Evolutionary conservation across 1,140 invertebrate genomes (phyloP).

Genomic region (Drosophila paulistorum): DNA sequence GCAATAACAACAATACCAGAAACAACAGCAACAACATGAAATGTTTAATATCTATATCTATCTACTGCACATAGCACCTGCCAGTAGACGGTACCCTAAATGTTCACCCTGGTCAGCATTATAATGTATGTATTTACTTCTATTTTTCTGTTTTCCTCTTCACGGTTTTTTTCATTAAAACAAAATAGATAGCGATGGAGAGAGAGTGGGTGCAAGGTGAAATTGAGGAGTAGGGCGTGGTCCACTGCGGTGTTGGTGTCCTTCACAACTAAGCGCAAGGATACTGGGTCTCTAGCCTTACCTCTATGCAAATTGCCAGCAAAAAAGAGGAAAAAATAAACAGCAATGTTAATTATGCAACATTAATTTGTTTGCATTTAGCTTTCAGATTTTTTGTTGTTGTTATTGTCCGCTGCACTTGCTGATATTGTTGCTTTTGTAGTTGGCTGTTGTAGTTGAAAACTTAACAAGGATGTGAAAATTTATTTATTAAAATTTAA

Average conservation of each 20-base stretch:
- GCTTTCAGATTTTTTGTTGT: constrained; percentile 30
- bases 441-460: constrained; percentile 34
- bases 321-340: constrained; percentile 45
- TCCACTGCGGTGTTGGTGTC: constrained; percentile 66
- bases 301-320: constrained; percentile 60
- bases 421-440: constrained; percentile 20
- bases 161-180: constrained; percentile 62
- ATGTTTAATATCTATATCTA: constrained; percentile 65
- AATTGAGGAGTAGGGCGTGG: neutral
- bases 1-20: no score
- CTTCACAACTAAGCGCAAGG: constrained; percentile 47
- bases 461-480: constrained; percentile 80
- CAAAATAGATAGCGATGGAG: constrained; percentile 31
- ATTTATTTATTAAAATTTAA: constrained; percentile 82
- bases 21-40: constrained; percentile 8
- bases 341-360: constrained; percentile 68
- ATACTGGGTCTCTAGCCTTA: constrained; percentile 42
- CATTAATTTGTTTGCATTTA: constrained; percentile 75
- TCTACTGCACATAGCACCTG: constrained; percentile 12
- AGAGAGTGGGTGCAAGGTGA: constrained; percentile 10
- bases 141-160: neutral
- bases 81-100: neutral
- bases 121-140: constrained; percentile 44
- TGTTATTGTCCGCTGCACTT: constrained; percentile 23
- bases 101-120: constrained; percentile 47